Percentiles rank a stretch among this genome's conserved stretches.
Evolutionary conservation across 2,113 vertebrate species (phyloP).

Genomic region (Paedocypris sp.): DNA sequence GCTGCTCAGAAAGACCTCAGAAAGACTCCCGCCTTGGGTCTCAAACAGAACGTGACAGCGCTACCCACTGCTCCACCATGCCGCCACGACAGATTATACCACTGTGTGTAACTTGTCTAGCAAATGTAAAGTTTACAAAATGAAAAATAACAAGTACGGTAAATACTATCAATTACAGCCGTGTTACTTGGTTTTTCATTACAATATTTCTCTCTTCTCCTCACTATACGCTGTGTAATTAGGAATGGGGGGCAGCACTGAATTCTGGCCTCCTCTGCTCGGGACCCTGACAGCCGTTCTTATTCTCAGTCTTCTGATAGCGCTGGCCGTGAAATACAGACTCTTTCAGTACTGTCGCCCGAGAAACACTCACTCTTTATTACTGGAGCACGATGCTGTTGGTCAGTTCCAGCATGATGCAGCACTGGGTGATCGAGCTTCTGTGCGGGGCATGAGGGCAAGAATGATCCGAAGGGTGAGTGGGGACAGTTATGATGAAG

Average conservation of each 20-base stretch:
- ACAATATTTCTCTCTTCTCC: not conserved
- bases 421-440: slow-evolving; percentile 12
- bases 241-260: not conserved
- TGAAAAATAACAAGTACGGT: no score
- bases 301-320: slow-evolving; percentile 63
- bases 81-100: no score
- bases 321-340: slow-evolving; percentile 68
- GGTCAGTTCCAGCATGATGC: slow-evolving; percentile 46
- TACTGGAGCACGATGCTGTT: slow-evolving; percentile 51
- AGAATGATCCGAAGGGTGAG: not conserved
- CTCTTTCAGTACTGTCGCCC: slow-evolving; percentile 66
- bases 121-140: no score
- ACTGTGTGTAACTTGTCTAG: no score
- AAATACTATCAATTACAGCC: no score
- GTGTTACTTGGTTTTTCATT: no score
- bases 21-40: no score
- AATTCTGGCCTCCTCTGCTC: slow-evolving; percentile 62
- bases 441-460: slow-evolving; percentile 16
- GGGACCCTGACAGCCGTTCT: slow-evolving; percentile 62
- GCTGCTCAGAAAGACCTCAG: no score
- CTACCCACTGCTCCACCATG: no score
- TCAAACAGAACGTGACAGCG: no score
- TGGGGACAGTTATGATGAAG: slow-evolving; percentile 45
- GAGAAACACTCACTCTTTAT: slow-evolving; percentile 74
- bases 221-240: not conserved